A percentile compares a stretch with the other conserved stretches of the same genome.
Conservation (phyloP, 1,140 invertebrate species). For the Cotesia typhae region DNA sequence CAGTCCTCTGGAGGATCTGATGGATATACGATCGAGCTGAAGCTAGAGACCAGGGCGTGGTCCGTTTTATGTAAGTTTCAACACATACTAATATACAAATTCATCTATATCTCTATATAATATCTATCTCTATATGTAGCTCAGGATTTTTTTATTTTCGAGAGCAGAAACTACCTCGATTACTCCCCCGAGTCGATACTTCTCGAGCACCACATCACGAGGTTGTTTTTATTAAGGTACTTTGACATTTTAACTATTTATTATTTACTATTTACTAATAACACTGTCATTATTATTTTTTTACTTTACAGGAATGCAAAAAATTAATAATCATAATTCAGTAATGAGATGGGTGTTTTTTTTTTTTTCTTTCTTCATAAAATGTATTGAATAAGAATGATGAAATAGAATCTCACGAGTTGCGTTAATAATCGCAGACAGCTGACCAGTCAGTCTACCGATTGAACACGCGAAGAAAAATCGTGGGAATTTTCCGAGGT, state of each 20-base stretch:
- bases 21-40: conserved; percentile 11
- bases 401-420: conserved; percentile 24
- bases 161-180: too few relatives aligned
- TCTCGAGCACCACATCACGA: too few relatives aligned
- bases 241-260: too few relatives aligned
- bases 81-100: conserved; percentile 17
- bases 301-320: too few relatives aligned
- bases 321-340: not conserved
- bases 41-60: conserved; percentile 49
- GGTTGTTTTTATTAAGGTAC: too few relatives aligned
- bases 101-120: too few relatives aligned
- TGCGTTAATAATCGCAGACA: conserved; percentile 32
- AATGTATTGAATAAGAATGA: not conserved
- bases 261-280: too few relatives aligned
- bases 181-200: too few relatives aligned
- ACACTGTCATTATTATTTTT: too few relatives aligned
- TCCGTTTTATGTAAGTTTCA: conserved; percentile 52
- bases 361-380: not conserved
- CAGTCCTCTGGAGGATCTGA: conserved; percentile 13
- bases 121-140: too few relatives aligned
- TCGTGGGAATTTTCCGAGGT: conserved; percentile 35
- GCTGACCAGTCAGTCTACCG: not conserved
- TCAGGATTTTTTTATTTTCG: too few relatives aligned
- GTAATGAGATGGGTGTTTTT: not conserved
- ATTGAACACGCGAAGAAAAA: conserved; percentile 30